A percentile compares a stretch with the other conserved stretches of the same genome.
phyloP scores from a whole-genome alignment of 2,113 vertebrate genomes.

The Hepsetus odoe region DNA sequence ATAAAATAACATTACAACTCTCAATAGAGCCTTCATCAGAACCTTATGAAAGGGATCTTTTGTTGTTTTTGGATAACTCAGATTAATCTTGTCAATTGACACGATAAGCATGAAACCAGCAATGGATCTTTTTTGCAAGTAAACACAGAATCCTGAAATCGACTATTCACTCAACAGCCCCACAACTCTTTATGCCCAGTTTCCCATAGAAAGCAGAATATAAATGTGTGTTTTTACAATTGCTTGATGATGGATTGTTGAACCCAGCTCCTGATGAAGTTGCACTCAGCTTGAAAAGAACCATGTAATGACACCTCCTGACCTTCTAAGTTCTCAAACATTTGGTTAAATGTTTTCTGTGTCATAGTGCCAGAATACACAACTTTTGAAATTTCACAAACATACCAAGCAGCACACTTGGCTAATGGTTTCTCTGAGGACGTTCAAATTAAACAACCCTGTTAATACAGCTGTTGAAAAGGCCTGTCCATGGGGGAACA shows the following conservation, averaged over 20 bases:
- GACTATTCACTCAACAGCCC: not conserved
- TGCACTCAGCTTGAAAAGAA: constrained; percentile 29
- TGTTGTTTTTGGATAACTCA: constrained; percentile 6
- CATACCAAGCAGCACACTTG: constrained; percentile 26
- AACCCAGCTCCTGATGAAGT: constrained; percentile 21
- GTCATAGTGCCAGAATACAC: constrained; percentile 36
- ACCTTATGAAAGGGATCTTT: constrained; percentile 1
- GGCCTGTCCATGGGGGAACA: constrained; percentile 25
- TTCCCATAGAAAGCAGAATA: constrained; percentile 25
- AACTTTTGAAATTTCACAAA: constrained; percentile 42
- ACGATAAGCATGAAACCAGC: not conserved
- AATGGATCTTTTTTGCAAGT: constrained; percentile 3
- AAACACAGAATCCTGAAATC: not conserved
- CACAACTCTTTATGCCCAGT: not conserved
- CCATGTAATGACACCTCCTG: constrained; percentile 15
- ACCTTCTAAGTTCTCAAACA: constrained; percentile 13
- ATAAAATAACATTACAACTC: not conserved
- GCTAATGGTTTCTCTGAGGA: constrained; percentile 41
- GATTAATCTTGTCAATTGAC: constrained; percentile 9
- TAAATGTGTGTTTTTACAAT: constrained; percentile 36
- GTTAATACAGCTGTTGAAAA: constrained; percentile 49
- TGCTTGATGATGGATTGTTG: constrained; percentile 33
- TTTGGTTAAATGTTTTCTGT: constrained; percentile 25
- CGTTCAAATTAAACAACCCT: constrained; percentile 41
- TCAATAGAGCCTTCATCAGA: not conserved